phyloP scores from a whole-genome alignment of 2,888 invertebrate species.

The Siphlonurus alternatus region DNA sequence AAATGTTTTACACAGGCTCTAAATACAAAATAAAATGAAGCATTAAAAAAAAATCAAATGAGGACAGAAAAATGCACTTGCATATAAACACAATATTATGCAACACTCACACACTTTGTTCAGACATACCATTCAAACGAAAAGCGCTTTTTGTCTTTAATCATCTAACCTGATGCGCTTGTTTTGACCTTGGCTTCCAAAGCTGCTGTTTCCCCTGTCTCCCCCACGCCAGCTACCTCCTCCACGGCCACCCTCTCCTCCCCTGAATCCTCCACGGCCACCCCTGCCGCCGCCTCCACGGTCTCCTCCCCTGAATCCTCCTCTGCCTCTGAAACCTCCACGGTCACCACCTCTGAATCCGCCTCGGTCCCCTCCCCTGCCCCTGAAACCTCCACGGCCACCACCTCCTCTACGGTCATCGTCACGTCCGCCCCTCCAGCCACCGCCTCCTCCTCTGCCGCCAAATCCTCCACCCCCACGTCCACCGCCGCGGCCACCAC shows the following conservation, averaged over 20 bases:
- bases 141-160: no score
- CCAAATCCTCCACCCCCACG: background rate
- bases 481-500: background rate
- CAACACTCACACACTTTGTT: background rate
- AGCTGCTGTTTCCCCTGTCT: background rate
- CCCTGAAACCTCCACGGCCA: background rate
- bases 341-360: background rate
- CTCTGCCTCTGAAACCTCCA: background rate
- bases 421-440: background rate
- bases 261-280: background rate
- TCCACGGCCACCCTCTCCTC: background rate
- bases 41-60: no score
- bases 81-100: no score
- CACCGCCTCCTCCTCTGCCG: background rate
- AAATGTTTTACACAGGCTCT: no score
- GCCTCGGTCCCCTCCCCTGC: background rate
- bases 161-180: background rate
- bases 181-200: background rate
- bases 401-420: background rate
- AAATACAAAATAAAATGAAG: no score
- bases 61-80: no score
- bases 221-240: background rate
- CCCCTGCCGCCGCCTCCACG: background rate
- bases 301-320: background rate
- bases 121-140: no score